Conservation (phyloP, 2,797 vertebrate species). For the Neopelma chrysocephalum region DNA sequence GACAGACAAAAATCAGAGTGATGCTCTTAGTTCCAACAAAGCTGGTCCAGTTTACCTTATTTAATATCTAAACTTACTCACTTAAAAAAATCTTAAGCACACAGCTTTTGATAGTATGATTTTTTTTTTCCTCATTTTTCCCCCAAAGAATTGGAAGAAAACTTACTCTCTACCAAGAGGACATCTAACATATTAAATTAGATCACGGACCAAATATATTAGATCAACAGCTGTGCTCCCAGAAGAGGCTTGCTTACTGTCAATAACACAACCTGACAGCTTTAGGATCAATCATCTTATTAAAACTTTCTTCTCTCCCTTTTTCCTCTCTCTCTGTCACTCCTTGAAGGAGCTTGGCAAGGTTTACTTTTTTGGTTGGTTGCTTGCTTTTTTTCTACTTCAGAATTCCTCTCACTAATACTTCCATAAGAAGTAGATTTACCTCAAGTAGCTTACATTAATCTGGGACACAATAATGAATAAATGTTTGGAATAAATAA, state of each 20-base stretch:
- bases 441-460: constrained; percentile 46
- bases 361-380: not conserved
- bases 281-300: constrained; percentile 63
- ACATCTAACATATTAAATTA: constrained; percentile 50
- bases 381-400: not conserved
- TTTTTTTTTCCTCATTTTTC: not conserved
- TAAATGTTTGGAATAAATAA: constrained; percentile 63
- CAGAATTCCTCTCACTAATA: constrained; percentile 6
- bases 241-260: constrained; percentile 48
- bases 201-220: constrained; percentile 33
- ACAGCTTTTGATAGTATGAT: not conserved
- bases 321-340: not conserved
- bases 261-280: constrained; percentile 40
- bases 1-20: not conserved
- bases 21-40: not conserved
- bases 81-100: not conserved
- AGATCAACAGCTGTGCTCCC: constrained; percentile 50
- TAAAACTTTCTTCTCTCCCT: constrained; percentile 34
- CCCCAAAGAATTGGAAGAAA: not conserved
- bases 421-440: constrained; percentile 40
- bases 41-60: not conserved
- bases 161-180: constrained; percentile 20
- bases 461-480: constrained; percentile 53
- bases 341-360: constrained; percentile 18
- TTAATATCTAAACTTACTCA: not conserved